Percentiles rank a stretch among this genome's conserved stretches.
These are phyloP conservation scores for Cataglyphis albicans DNA, from an alignment of 2,888 invertebrate genomes.

Conservation along the genomic window DNA sequence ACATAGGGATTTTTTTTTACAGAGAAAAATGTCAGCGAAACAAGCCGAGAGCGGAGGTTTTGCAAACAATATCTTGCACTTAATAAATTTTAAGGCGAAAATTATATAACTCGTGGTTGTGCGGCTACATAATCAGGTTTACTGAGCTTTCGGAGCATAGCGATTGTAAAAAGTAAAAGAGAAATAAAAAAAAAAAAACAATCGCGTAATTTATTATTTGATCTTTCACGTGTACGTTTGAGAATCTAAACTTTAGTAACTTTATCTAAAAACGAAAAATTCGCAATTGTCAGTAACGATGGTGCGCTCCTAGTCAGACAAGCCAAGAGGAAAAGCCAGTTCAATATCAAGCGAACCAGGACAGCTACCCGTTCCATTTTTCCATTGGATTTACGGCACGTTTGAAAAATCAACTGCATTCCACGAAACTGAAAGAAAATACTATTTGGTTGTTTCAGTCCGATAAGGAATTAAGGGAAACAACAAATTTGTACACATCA, in stretches of 20 bases:
- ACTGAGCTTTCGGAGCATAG: not conserved
- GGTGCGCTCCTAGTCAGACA: constrained; percentile 59
- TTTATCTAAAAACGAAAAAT: constrained; percentile 29
- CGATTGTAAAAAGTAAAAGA: not conserved
- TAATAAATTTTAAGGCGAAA: constrained; percentile 25
- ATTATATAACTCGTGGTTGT: constrained; percentile 6
- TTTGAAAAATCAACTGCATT: constrained; percentile 61
- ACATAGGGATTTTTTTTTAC: constrained; percentile 26
- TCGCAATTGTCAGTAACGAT: constrained; percentile 59
- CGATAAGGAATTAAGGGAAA: constrained; percentile 53
- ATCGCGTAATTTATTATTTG: constrained; percentile 28
- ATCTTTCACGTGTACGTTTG: constrained; percentile 5
- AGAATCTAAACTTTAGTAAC: constrained; percentile 24
- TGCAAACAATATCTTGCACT: constrained; percentile 30
- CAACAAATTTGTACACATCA: constrained; percentile 55
- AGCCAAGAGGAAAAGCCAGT: constrained; percentile 36
- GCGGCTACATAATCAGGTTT: not conserved
- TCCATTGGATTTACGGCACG: constrained; percentile 43
- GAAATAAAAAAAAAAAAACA: not conserved
- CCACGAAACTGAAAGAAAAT: constrained; percentile 52
- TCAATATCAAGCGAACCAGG: constrained; percentile 44
- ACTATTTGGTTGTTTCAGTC: constrained; percentile 58
- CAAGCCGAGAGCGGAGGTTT: not conserved
- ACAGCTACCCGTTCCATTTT: constrained; percentile 40
- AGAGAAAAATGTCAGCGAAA: constrained; percentile 5